These are phyloP conservation scores for Porphyrio hochstetteri DNA, from an alignment of 2,113 vertebrate genomes.

Conservation along the genomic window DNA sequence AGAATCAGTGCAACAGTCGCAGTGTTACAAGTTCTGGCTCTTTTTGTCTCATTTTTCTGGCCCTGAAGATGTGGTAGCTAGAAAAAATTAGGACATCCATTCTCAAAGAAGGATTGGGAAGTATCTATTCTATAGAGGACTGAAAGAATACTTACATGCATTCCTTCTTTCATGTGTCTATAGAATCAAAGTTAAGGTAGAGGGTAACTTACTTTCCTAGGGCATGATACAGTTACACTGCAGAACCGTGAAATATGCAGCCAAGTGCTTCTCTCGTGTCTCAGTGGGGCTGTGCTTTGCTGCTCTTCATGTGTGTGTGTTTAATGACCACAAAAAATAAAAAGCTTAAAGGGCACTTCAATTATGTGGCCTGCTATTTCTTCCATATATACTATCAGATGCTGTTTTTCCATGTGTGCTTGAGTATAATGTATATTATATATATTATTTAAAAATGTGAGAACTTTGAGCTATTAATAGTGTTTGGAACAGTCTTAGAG, in stretches of 20 bases:
- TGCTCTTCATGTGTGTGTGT: background rate
- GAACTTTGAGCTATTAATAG: slow-evolving; percentile 1
- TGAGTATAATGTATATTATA: background rate
- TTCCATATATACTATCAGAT: accelerated
- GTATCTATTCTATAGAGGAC: no score
- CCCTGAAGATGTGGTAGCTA: background rate
- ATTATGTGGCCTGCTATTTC: background rate
- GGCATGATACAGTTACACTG: background rate
- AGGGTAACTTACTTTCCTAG: background rate
- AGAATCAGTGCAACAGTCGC: background rate
- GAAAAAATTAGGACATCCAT: background rate
- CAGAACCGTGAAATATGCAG: background rate
- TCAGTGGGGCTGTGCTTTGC: background rate
- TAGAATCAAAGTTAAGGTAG: background rate
- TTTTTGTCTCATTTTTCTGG: background rate
- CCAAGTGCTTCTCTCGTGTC: background rate
- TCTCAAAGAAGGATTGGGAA: background rate
- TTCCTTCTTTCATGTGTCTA: background rate
- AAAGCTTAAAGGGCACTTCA: background rate
- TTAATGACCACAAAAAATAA: background rate
- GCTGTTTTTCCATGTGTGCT: background rate
- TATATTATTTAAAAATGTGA: background rate
- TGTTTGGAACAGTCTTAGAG: background rate
- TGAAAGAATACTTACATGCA: no score
- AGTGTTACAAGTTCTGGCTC: background rate